These are phyloP conservation scores for Andrena bucephala DNA, from an alignment of 2,888 invertebrate species.

Conservation along the genomic window DNA sequence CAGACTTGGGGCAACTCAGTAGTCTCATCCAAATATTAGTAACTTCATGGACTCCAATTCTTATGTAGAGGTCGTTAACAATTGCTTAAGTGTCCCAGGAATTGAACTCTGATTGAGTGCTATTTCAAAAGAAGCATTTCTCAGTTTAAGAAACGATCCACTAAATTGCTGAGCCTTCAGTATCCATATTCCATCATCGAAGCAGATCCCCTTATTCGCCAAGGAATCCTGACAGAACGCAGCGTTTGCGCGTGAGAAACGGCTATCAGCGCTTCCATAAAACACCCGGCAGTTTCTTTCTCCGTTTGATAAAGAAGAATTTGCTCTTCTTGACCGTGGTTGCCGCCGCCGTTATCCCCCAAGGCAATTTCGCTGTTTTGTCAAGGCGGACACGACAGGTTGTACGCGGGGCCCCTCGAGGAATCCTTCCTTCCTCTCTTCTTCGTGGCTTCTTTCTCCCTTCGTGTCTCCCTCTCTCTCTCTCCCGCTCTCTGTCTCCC, in stretches of 20 bases:
- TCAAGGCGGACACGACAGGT: slow-evolving; percentile 80
- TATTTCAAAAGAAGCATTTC: too few relatives aligned
- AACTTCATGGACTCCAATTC: too few relatives aligned
- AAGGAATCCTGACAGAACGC: background rate
- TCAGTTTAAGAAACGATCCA: too few relatives aligned
- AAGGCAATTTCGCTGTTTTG: slow-evolving; percentile 77
- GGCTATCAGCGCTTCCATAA: slow-evolving; percentile 30
- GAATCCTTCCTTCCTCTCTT: slow-evolving; percentile 73
- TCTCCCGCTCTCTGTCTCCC: slow-evolving; percentile 28
- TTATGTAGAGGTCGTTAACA: too few relatives aligned
- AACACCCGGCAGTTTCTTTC: slow-evolving; percentile 42
- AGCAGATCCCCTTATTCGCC: too few relatives aligned
- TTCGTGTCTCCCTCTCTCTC: background rate
- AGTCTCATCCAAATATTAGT: too few relatives aligned
- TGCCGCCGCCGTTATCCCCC: slow-evolving; percentile 67
- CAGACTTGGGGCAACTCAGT: too few relatives aligned
- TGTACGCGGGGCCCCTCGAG: slow-evolving; percentile 79
- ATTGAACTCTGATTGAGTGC: too few relatives aligned
- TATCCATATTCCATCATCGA: background rate
- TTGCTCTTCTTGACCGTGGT: slow-evolving; percentile 53
- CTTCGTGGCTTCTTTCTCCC: slow-evolving; percentile 37
- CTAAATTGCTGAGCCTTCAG: background rate
- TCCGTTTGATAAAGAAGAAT: slow-evolving; percentile 60
- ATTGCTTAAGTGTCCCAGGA: too few relatives aligned
- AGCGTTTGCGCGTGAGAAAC: slow-evolving; percentile 26